Conservation (phyloP, 2,888 invertebrate species). For the Platycheirus rosarum region DNA sequence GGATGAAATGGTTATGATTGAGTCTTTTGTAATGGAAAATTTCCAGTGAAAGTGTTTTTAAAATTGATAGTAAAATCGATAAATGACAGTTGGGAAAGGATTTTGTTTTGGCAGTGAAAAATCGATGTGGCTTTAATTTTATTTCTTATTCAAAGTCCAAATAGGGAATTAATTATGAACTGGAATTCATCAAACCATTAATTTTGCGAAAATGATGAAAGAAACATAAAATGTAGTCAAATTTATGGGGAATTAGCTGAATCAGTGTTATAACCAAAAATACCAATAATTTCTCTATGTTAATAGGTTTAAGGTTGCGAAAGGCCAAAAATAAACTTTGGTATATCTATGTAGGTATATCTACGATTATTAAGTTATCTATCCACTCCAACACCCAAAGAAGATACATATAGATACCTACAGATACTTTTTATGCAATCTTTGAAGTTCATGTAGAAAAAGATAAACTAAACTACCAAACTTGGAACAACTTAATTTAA, state of each 20-base stretch:
- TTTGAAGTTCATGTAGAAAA: neutral
- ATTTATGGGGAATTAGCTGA: neutral
- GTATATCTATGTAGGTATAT: neutral
- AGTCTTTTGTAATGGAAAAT: constrained; percentile 42
- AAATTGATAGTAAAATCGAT: constrained; percentile 23
- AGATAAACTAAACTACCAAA: neutral
- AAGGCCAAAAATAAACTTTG: neutral
- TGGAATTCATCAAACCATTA: neutral
- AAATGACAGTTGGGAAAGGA: neutral
- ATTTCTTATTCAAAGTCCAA: neutral
- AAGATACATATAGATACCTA: neutral
- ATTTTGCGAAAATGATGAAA: constrained; percentile 19
- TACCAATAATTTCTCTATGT: constrained; percentile 5
- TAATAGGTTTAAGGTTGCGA: constrained; percentile 9
- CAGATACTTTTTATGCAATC: neutral
- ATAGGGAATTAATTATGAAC: neutral
- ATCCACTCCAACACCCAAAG: too few relatives aligned
- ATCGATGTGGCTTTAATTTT: constrained; percentile 5
- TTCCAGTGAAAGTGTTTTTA: constrained; percentile 25
- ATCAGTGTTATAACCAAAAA: constrained; percentile 9
- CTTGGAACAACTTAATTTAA: neutral
- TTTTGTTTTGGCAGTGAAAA: neutral
- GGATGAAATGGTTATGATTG: neutral
- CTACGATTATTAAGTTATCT: too few relatives aligned
- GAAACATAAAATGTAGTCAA: constrained; percentile 11